Evolutionary conservation across 2,888 invertebrate species (phyloP).

Genomic region (Epistrophe grossulariae): DNA sequence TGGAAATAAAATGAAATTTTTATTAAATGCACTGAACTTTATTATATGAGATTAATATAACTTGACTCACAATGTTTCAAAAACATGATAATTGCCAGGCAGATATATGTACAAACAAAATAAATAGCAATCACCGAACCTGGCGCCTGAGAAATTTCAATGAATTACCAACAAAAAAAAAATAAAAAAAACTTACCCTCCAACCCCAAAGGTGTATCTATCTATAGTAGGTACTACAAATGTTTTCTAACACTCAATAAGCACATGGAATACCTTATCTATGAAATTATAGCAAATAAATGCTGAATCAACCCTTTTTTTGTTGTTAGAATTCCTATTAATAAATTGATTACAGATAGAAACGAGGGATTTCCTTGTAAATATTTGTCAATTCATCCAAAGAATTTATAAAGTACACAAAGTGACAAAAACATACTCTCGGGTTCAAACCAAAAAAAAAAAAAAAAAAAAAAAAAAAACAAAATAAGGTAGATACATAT

Average conservation of each 20-base stretch:
- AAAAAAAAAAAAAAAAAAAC: neutral
- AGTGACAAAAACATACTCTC: neutral
- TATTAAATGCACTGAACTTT: neutral
- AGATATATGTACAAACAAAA: neutral
- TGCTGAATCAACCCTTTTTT: neutral
- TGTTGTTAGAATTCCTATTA: neutral
- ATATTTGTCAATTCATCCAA: conserved; percentile 13
- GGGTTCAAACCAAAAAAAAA: neutral
- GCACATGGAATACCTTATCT: conserved; percentile 41
- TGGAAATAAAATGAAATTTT: neutral
- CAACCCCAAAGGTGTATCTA: conserved; percentile 26
- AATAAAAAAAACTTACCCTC: conserved; percentile 21
- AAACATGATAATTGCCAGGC: conserved; percentile 5
- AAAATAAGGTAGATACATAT: neutral
- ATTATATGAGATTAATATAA: conserved; percentile 34
- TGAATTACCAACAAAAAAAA: conserved; percentile 10
- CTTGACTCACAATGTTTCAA: neutral
- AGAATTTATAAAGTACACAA: conserved; percentile 23
- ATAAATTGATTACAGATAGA: neutral
- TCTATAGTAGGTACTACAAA: neutral
- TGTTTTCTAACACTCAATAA: neutral
- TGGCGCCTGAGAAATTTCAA: conserved; percentile 42
- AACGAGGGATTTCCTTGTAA: conserved; percentile 48
- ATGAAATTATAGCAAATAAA: conserved; percentile 22
- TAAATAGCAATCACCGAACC: neutral